These are phyloP conservation scores for Papio anubis DNA, from an alignment of 2,113 vertebrate species.

Conservation along the genomic window DNA sequence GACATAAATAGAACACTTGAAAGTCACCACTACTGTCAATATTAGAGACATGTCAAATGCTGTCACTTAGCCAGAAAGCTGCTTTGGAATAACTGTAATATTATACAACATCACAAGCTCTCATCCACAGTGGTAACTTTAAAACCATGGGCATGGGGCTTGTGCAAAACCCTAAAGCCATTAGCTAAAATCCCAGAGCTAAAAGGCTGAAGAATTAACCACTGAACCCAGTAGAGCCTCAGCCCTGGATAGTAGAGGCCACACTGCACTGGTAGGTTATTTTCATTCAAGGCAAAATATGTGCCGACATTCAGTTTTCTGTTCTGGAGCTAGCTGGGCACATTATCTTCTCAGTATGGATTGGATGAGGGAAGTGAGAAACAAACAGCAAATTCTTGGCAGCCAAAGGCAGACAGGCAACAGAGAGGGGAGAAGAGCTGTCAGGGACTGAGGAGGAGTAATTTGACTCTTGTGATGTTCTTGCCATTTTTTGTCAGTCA, in stretches of 20 bases:
- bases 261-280: constrained; percentile 33
- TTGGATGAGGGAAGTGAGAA: constrained; percentile 78
- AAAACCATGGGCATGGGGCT: constrained; percentile 61
- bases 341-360: constrained; percentile 79
- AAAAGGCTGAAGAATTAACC: constrained; percentile 64
- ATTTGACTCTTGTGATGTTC: constrained; percentile 55
- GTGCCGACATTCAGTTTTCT: constrained; percentile 54
- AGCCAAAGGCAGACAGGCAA: constrained; percentile 65
- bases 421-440: constrained; percentile 57
- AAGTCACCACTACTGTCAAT: constrained; percentile 72
- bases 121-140: constrained; percentile 58
- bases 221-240: constrained; percentile 31
- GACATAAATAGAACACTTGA: constrained; percentile 73
- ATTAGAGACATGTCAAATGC: constrained; percentile 67
- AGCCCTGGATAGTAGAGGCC: constrained; percentile 47
- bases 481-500: constrained; percentile 47
- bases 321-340: constrained; percentile 66
- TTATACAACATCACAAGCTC: constrained; percentile 74
- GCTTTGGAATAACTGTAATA: constrained; percentile 67
- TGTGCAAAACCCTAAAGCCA: constrained; percentile 69
- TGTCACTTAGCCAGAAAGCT: constrained; percentile 74
- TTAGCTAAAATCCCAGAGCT: constrained; percentile 68
- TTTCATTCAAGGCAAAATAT: constrained; percentile 64
- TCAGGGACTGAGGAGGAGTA: constrained; percentile 58
- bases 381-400: constrained; percentile 79